Evolutionary conservation across 2,888 invertebrate species (phyloP).

Genomic region (Oscheius myriophilus): DNA sequence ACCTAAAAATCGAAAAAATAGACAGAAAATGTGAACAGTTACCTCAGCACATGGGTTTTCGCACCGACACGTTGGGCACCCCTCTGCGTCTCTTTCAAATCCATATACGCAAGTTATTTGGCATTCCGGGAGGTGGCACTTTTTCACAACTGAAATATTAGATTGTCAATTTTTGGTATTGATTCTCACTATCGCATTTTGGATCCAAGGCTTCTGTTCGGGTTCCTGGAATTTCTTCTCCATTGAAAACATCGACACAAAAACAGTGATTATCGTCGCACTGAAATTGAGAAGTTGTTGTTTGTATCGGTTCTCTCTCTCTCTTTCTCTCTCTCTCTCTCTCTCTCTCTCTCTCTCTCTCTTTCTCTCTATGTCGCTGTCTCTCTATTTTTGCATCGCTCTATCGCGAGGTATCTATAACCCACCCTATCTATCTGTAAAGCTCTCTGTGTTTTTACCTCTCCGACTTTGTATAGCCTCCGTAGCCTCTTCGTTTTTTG

Average conservation of each 20-base stretch:
- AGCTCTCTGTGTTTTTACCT: background rate
- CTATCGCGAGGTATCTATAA: no score
- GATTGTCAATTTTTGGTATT: background rate
- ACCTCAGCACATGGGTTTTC: conserved; percentile 58
- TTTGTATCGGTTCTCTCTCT: background rate
- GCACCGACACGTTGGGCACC: conserved; percentile 64
- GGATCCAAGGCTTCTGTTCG: conserved; percentile 45
- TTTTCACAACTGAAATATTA: conserved; percentile 34
- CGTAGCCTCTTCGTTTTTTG: background rate
- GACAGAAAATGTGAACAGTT: background rate
- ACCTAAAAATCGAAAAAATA: conserved; percentile 29
- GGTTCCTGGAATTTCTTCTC: conserved; percentile 56
- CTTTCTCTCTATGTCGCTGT: no score
- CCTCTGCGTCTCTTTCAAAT: conserved; percentile 47
- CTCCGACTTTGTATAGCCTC: no score
- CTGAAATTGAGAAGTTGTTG: conserved; percentile 38
- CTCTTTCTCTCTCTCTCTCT: background rate
- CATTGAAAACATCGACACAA: conserved; percentile 60
- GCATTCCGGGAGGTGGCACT: conserved; percentile 42
- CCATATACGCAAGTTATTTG: conserved; percentile 55
- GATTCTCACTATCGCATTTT: conserved; percentile 41
- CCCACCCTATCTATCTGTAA: no score
- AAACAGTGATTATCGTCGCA: conserved; percentile 63
- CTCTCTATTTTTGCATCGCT: no score
- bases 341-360: background rate